Base-by-base conservation (phyloP, 2,113 vertebrate genomes). In the Myanophis thanlyinensis region DNA sequence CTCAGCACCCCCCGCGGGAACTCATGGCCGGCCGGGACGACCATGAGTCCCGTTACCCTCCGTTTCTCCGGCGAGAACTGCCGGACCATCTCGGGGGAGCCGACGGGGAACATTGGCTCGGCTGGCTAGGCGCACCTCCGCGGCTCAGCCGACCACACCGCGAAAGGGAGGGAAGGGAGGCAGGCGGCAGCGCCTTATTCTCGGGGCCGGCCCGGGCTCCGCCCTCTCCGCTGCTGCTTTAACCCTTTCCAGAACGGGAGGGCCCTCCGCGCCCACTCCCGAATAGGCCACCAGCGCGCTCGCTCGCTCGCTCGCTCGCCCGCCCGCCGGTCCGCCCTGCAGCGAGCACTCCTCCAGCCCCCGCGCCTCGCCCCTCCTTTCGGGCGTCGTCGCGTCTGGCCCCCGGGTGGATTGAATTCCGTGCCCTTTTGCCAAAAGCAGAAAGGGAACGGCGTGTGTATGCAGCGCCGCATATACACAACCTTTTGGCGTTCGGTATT, bases 141-240 rank as follows among this genome's bases (percentile, higher is more conserved):
- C 90, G 94, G 85, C 87, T 87, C 88, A 91, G 88, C 91, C 90
- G 52, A 54, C 87, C 93, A 89, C 93, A 48, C 73, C 4, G 52
- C 35, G 23, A 49, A 89, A 92, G 80, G 80, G 52, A 85, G 53
- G 11, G 80, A 11, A 44, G 46, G 88, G 52, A 25, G 73, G 52
- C 80, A 84, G 88, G 93, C 93, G 92, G 93, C 94, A 93, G 94
- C 92, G 95, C 95, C 96, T 96, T 96, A 95, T 96, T 95, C 96
- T 93, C 92, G 12, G 92, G 95, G 94, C 93, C 94, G 87, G 92
- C 62, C 92, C 86, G 93, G 92, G 94, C 96, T 96, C 95, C 95
- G 91, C 96, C 96, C 94, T 94, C 93, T 90, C 92, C 93, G 90
- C 95, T 92, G 89, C 94, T 92, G 89, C 53, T 49, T 94, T 95